phyloP scores from a whole-genome alignment of 2,888 invertebrate genomes.

The Euzophera pinguis region DNA sequence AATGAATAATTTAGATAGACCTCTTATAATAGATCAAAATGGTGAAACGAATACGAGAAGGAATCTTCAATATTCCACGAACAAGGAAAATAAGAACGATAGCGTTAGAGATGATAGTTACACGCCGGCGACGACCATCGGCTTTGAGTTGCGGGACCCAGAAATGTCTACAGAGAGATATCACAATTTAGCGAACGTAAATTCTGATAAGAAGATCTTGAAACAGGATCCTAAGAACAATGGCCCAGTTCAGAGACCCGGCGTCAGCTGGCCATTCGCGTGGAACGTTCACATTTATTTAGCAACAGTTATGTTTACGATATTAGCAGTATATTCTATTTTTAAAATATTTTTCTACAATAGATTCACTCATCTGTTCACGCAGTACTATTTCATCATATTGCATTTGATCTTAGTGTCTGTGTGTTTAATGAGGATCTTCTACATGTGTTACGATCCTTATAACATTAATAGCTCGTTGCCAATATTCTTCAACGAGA shows the following conservation, averaged over 20 bases:
- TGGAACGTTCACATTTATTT: constrained; percentile 96
- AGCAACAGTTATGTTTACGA: constrained; percentile 90
- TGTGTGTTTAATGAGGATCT: constrained; percentile 89
- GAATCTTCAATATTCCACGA: constrained; percentile 70
- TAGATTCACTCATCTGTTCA: constrained; percentile 91
- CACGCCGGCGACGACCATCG: constrained; percentile 67
- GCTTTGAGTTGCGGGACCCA: constrained; percentile 68
- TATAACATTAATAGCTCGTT: constrained; percentile 92
- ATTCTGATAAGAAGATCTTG: constrained; percentile 70
- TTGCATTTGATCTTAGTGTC: constrained; percentile 90
- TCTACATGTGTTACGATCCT: constrained; percentile 94
- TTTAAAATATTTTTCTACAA: constrained; percentile 92
- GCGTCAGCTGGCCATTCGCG: constrained; percentile 88
- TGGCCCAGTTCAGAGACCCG: constrained; percentile 67
- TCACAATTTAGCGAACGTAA: constrained; percentile 81
- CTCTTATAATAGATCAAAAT: constrained; percentile 66
- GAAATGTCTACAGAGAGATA: constrained; percentile 77
- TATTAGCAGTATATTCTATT: constrained; percentile 91
- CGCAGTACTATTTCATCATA: constrained; percentile 92
- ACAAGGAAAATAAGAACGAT: constrained; percentile 55
- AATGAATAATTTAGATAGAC: constrained; percentile 76
- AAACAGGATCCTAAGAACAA: constrained; percentile 62
- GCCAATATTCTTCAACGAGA: constrained; percentile 88
- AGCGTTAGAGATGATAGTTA: constrained; percentile 56
- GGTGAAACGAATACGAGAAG: constrained; percentile 76